phyloP scores from a whole-genome alignment of 2,797 vertebrate species.

The Botia almorhae region DNA sequence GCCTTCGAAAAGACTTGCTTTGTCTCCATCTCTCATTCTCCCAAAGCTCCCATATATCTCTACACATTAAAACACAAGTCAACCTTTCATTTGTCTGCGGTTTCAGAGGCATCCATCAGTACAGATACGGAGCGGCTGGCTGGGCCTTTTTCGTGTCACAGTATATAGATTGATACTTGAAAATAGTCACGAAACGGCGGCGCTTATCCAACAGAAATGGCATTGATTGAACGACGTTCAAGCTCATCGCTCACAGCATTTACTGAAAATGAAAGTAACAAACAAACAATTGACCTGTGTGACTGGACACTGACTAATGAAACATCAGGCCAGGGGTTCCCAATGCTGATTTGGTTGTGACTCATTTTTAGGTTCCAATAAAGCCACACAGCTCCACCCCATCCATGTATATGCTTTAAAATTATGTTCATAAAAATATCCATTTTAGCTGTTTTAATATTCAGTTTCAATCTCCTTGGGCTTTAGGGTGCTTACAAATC shows the following conservation, averaged over 20 bases:
- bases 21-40: slow-evolving; percentile 25
- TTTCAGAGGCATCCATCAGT: slow-evolving; percentile 44
- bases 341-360: too few species aligned
- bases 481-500: too few species aligned
- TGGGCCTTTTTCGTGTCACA: not conserved
- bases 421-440: too few species aligned
- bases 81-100: slow-evolving; percentile 39
- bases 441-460: too few species aligned
- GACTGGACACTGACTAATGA: not conserved
- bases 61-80: slow-evolving; percentile 42
- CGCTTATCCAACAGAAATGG: slow-evolving; percentile 7
- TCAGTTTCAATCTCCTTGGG: too few species aligned
- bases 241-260: not conserved
- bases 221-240: slow-evolving; percentile 8
- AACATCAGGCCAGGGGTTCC: not conserved
- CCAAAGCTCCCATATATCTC: slow-evolving; percentile 33
- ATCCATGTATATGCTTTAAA: too few species aligned
- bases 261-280: not conserved
- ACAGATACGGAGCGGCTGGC: slow-evolving; percentile 21
- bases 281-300: not conserved
- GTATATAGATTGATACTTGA: slow-evolving; percentile 32
- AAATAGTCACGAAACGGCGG: slow-evolving; percentile 14
- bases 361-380: too few species aligned
- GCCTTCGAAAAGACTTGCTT: slow-evolving; percentile 45
- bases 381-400: too few species aligned